Percentiles rank a stretch among this genome's conserved stretches.
phyloP scores from a whole-genome alignment of 2,888 invertebrate genomes.

The Anorthoa munda region DNA sequence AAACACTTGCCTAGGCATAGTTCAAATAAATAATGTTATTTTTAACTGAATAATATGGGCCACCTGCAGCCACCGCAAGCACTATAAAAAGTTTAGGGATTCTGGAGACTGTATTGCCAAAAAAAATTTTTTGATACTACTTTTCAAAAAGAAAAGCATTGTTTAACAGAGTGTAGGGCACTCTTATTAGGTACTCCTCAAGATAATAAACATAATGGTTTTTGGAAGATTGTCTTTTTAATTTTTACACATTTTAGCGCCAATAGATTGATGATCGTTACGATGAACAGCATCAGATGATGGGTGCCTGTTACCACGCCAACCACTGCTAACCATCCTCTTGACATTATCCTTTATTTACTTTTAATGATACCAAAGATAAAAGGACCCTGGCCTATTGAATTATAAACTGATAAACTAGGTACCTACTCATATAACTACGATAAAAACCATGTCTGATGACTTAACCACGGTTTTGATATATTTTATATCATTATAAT shows the following conservation, averaged over 20 bases:
- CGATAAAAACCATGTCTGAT: conserved; percentile 8
- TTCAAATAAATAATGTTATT: conserved; percentile 1
- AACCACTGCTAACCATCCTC: conserved; percentile 4
- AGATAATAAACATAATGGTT: not conserved
- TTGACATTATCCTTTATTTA: conserved; percentile 47
- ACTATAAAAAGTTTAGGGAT: not conserved
- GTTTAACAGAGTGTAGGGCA: no score
- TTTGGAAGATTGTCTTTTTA: no score
- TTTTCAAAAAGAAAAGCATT: no score
- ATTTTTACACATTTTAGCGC: no score
- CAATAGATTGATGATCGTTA: not conserved
- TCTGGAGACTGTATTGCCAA: not conserved
- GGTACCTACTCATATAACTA: not conserved
- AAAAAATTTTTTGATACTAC: not conserved
- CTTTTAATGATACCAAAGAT: conserved; percentile 33
- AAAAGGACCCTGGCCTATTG: conserved; percentile 40
- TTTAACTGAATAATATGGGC: not conserved
- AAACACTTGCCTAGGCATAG: conserved; percentile 5
- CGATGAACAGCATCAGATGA: no score
- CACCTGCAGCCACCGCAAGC: not conserved
- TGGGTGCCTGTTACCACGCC: not conserved
- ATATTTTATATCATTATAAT: no score
- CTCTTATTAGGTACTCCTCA: no score
- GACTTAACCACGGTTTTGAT: not conserved
- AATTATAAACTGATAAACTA: conserved; percentile 34